Base-by-base conservation (phyloP, 2,113 vertebrate genomes). In the Bambusicola thoracicus region DNA sequence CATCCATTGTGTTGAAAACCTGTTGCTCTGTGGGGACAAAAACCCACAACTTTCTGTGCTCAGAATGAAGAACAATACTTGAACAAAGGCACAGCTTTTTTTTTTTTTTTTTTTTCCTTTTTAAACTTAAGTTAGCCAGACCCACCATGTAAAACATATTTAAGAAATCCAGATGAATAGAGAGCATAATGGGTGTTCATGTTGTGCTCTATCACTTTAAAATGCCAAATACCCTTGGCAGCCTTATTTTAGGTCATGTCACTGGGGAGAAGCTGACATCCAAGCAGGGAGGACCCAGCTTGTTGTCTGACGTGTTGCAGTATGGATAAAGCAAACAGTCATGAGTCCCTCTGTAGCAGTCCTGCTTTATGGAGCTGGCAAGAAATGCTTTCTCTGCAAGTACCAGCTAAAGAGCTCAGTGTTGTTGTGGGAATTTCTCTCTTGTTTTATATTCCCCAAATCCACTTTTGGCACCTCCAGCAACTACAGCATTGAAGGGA, bases 21-120 rank as follows among this genome's bases (percentile, higher is more conserved):
- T 84, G 65, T 78, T 20, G 8, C 61, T n/a, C 55, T 74, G 51
- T 40, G 46, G 80, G 79, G 61, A 83, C 56, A 78, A 85, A 76
- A 87, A 51, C 2, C 61, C 65, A 79, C 53, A 69, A 21, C n/a
- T 11, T 6, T 13, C 75, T 81, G 78, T 81, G 32, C 76, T 94
- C 68, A 72, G 85, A 67, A 82, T 61, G 83, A 87, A 90, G 83
- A 96, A 81, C 66, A 93, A 69, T 95, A 69, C 48, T 90, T 58
- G 43, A 93, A 84, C 66, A 72, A 73, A 75, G 83, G 68, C 2
- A 53, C 15, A 16, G 27, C 51, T 29, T 53, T 51, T 51, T 29
- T 8, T 51, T 27, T 48, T 22, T 48, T 67, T 48, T 80, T 20
- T 6, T 11, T 13, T n/a, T n/a, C n/a, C n/a, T 68, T 72, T 79